phyloP scores from a whole-genome alignment of 2,888 invertebrate species.

The Tridacna crocea region DNA sequence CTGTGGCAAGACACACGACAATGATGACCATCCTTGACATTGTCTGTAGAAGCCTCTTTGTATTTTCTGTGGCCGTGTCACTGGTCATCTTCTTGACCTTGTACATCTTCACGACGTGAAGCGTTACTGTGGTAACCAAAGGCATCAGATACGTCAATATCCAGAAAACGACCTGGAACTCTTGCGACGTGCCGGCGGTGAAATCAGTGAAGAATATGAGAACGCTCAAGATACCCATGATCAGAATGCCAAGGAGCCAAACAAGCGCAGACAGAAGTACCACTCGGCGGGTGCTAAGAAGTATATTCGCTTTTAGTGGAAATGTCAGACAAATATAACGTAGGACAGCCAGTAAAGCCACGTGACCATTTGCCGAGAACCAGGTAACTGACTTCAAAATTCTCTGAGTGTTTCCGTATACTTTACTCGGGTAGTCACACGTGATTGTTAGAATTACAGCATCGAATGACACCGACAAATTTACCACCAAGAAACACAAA shows the following conservation, averaged over 20 bases:
- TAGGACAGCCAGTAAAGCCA: constrained; percentile 51
- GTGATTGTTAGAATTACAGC: constrained; percentile 25
- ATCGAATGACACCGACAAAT: constrained; percentile 37
- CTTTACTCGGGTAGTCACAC: constrained; percentile 14
- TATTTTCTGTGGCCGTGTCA: constrained; percentile 40
- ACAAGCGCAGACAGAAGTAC: constrained; percentile 39
- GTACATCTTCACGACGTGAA: constrained; percentile 46
- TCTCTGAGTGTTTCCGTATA: constrained; percentile 17
- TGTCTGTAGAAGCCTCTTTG: constrained; percentile 46
- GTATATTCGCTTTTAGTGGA: constrained; percentile 36
- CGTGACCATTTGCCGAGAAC: constrained; percentile 54
- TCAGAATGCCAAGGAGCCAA: constrained; percentile 44
- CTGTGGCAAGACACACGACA: constrained; percentile 46
- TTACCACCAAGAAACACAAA: constrained; percentile 32
- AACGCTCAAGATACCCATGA: constrained; percentile 37
- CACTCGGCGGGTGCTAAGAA: constrained; percentile 37
- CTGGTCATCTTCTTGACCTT: constrained; percentile 39
- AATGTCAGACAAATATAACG: constrained; percentile 48
- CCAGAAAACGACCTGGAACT: constrained; percentile 43
- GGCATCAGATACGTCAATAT: constrained; percentile 50
- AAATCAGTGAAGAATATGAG: constrained; percentile 19
- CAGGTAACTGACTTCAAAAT: constrained; percentile 39
- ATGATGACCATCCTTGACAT: constrained; percentile 56
- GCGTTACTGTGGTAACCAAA: constrained; percentile 37
- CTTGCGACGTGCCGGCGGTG: constrained; percentile 22